A percentile compares a stretch with the other conserved stretches of the same genome.
These are phyloP conservation scores for Osmerus eperlanus DNA, from an alignment of 2,113 vertebrate genomes.

Conservation along the genomic window DNA sequence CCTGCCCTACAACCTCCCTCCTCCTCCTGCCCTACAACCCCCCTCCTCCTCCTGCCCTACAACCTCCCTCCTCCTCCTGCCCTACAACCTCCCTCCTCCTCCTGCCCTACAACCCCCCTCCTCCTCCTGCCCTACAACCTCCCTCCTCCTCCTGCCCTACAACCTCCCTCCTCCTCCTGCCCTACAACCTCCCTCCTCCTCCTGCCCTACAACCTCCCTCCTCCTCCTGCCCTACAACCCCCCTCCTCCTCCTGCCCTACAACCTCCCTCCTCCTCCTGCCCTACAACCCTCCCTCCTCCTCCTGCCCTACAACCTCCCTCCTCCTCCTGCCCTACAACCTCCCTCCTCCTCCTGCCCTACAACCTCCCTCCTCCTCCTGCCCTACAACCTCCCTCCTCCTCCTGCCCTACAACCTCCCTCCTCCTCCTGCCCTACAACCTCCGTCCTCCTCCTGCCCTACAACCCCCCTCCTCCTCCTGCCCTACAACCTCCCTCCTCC, in stretches of 20 bases:
- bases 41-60: not conserved
- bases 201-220: not conserved
- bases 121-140: not conserved
- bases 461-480: not conserved
- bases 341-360: not conserved
- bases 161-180: not conserved
- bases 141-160: not conserved
- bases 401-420: not conserved
- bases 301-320: not conserved
- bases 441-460: not conserved
- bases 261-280: not conserved
- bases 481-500: not conserved
- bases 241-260: not conserved
- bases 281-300: not conserved
- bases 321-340: not conserved
- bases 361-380: not conserved
- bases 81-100: not conserved
- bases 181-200: slow-evolving; percentile 6
- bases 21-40: not conserved
- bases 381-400: not conserved
- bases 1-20: not conserved
- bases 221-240: not conserved
- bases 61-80: slow-evolving; percentile 2
- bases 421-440: not conserved
- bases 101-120: not conserved